Evolutionary conservation across 2,888 invertebrate genomes (phyloP), one percentile per base, ranked within the genome.

Genomic region (Ormyrus labotus): DNA sequence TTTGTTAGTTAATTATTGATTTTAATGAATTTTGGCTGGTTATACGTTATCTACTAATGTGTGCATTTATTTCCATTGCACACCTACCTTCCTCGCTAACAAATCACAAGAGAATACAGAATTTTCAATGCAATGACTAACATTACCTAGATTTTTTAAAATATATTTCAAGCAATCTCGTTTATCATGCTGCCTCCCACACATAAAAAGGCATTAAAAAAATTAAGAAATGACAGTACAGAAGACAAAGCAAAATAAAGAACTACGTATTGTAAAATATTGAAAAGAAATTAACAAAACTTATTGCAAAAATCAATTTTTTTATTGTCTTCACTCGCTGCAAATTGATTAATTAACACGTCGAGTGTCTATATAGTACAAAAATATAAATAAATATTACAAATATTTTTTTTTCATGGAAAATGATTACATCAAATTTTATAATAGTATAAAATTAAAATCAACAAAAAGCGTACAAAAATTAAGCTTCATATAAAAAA

Each of bases 1-100:
- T 19, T 34, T 63, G 48, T 64, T 70, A 70, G 65, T 75, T 10
- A 55, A 61, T 50, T 34, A n/a, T 70, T 57, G 4, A 55, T 61
- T 45, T 70, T 77, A 50, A 69, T 51, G 10, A n/a, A 47, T 67
- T 47, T 55, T 60, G 58, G 50, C 47, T 65, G 51, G 67, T 69
- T 68, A 75, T 2, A 8, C 3, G 61, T n/a, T 34, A 34, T 58
- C 63, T 58, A 19, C 11, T 63, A 57, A 57, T 70, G 6, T 69
- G 61, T 73, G 65, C 19, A 34, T 50, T 7, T 34, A 70, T 19
- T 34, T 61, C 19, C n/a, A 65, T 45, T 63, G 47, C 77, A 79
- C 80, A 82, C 80, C 80, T 80, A 82, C 82, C 79, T 81, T 78
- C 68, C 78, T 76, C 51, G 72, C 80, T 81, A 81, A 78, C 82